Percentiles rank a stretch among this genome's conserved stretches.
Evolutionary conservation across 2,797 vertebrate species (phyloP).

Genomic region (Pseudomugil tenellus): DNA sequence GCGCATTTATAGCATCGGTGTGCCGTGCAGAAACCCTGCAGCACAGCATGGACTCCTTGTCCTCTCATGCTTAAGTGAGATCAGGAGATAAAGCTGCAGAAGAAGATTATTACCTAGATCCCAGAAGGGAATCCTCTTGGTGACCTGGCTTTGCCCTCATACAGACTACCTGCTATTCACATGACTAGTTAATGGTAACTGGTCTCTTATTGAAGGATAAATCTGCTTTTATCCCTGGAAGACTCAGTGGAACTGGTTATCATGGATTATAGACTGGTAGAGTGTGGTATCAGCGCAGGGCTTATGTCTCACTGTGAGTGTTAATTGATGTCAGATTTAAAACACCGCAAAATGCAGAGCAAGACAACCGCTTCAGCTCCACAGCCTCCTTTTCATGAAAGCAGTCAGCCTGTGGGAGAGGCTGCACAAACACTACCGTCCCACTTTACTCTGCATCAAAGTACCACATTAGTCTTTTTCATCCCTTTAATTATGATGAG

Average conservation of each 20-base stretch:
- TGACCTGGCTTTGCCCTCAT: conserved; percentile 43
- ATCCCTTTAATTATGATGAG: conserved; percentile 2
- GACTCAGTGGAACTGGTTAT: conserved; percentile 36
- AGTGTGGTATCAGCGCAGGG: conserved; percentile 7
- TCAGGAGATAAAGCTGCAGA: conserved; percentile 55
- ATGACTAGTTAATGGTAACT: conserved; percentile 36
- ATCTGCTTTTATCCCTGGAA: conserved; percentile 32
- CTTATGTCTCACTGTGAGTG: conserved; percentile 24
- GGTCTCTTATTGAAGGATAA: conserved; percentile 26
- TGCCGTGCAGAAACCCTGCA: not conserved
- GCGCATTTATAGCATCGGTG: too few relatives aligned
- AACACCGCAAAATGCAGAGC: not conserved
- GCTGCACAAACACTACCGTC: not conserved
- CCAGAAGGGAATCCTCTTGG: conserved; percentile 57
- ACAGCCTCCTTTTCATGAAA: not conserved
- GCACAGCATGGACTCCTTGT: not conserved
- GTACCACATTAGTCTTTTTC: not conserved
- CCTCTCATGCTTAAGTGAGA: conserved; percentile 45
- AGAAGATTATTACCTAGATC: conserved; percentile 71
- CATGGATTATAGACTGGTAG: conserved; percentile 22
- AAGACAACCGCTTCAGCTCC: not conserved
- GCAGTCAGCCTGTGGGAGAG: too few relatives aligned
- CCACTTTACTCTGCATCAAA: not conserved
- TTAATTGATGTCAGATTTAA: conserved; percentile 51
- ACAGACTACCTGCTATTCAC: conserved; percentile 32